Percentiles rank a stretch among this genome's conserved stretches.
Conservation (phyloP, 2,888 invertebrate genomes). For the Cylindroiulus punctatus region DNA sequence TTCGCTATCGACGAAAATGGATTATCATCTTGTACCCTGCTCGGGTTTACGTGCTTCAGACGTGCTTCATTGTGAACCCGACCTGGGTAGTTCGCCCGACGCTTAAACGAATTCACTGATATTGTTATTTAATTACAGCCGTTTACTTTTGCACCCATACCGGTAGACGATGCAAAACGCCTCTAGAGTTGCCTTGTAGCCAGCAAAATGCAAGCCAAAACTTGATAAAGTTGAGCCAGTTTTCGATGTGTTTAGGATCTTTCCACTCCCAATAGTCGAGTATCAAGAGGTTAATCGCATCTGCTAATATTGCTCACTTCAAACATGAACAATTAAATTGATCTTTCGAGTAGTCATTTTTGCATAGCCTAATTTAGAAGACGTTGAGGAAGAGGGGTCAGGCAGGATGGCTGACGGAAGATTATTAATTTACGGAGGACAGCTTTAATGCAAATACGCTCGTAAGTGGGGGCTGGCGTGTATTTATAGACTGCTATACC, state of each 20-base stretch:
- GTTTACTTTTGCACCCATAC: not conserved
- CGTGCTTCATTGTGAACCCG: conserved; percentile 35
- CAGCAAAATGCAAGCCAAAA: not conserved
- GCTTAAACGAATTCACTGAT: conserved; percentile 17
- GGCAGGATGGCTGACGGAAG: conserved; percentile 8
- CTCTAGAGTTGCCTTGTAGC: not conserved
- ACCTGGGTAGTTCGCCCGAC: not conserved
- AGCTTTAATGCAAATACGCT: conserved; percentile 31
- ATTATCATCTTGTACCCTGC: conserved; percentile 24
- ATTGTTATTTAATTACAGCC: conserved; percentile 39
- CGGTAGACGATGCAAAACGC: not conserved
- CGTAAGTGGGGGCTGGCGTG: not conserved
- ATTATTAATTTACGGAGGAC: conserved; percentile 29
- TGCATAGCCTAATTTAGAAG: conserved; percentile 44
- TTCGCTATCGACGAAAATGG: conserved; percentile 45
- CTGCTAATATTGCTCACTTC: not conserved
- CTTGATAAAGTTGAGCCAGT: not conserved
- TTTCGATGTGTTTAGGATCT: too few species aligned
- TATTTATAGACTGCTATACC: conserved; percentile 18
- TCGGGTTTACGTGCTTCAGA: not conserved
- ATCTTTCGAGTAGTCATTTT: conserved; percentile 2
- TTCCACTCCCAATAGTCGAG: not conserved
- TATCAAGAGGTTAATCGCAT: not conserved
- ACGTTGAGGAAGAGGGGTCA: conserved; percentile 7
- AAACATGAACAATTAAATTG: not conserved